These are phyloP conservation scores for Phycodurus eques DNA, from an alignment of 2,113 vertebrate genomes.

Conservation along the genomic window DNA sequence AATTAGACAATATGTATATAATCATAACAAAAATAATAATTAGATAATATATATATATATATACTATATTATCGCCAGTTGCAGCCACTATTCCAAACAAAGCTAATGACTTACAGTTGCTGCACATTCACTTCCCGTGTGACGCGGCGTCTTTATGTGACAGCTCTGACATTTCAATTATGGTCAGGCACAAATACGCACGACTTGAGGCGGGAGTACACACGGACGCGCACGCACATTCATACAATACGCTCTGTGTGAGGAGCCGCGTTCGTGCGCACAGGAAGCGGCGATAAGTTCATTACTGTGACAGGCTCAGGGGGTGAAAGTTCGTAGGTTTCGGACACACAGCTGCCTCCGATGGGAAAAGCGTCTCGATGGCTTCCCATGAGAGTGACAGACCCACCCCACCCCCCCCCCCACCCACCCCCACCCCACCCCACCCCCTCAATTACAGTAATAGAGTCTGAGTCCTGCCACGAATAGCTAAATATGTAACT, in stretches of 20 bases:
- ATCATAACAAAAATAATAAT: no score
- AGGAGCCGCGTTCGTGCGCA: conserved; percentile 7
- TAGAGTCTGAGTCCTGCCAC: not conserved
- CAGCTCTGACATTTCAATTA: conserved; percentile 16
- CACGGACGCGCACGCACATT: not conserved
- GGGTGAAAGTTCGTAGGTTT: conserved; percentile 23
- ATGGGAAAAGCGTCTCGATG: conserved; percentile 15
- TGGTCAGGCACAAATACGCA: not conserved
- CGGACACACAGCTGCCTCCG: not conserved
- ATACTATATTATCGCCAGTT: not conserved
- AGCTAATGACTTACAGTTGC: not conserved
- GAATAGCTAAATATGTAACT: not conserved
- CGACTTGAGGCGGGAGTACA: not conserved
- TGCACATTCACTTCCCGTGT: conserved; percentile 43
- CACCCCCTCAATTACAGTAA: conserved; percentile 2
- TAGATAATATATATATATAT: no score
- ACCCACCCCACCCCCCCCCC: not conserved
- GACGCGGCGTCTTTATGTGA: conserved; percentile 30
- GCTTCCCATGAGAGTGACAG: conserved; percentile 29
- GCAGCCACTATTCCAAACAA: not conserved
- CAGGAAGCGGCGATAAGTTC: conserved; percentile 58
- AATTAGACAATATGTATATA: no score
- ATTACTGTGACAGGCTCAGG: conserved; percentile 17
- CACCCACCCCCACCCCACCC: not conserved
- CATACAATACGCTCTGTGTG: conserved; percentile 48